Percentiles rank a stretch among this genome's conserved stretches.
phyloP scores from a whole-genome alignment of 2,888 invertebrate species.

The Liposcelis brunnea region DNA sequence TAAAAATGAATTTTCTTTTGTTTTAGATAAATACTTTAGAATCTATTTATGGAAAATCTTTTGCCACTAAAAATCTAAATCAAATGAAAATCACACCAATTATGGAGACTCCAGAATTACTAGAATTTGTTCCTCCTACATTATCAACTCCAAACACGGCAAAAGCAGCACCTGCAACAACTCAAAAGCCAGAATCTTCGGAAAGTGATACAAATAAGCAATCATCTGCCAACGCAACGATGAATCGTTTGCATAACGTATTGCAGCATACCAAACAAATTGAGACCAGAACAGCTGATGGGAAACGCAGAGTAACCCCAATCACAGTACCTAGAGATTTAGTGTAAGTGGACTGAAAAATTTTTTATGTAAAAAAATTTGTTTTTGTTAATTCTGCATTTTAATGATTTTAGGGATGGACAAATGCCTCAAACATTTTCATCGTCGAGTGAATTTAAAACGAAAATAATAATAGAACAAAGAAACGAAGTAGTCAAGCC shows the following conservation, averaged over 20 bases:
- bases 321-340: slow-evolving; percentile 73
- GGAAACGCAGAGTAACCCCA: slow-evolving; percentile 88
- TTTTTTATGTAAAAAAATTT: slow-evolving; percentile 12
- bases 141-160: slow-evolving; percentile 9
- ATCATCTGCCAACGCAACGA: too few relatives aligned
- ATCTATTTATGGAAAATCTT: slow-evolving; percentile 72
- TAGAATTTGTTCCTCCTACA: slow-evolving; percentile 21
- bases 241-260: too few relatives aligned
- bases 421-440: slow-evolving; percentile 4
- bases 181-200: too few relatives aligned
- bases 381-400: slow-evolving; percentile 9
- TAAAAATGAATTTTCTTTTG: background rate
- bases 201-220: too few relatives aligned
- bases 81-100: slow-evolving; percentile 29
- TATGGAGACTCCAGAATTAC: slow-evolving; percentile 46
- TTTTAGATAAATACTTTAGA: slow-evolving; percentile 60
- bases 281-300: slow-evolving; percentile 85
- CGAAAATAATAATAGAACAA: slow-evolving; percentile 7
- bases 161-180: background rate
- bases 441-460: slow-evolving; percentile 8
- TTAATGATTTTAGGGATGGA: slow-evolving; percentile 11
- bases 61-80: slow-evolving; percentile 33
- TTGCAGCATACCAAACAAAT: slow-evolving; percentile 65
- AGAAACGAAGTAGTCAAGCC: background rate
- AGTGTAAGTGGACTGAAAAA: slow-evolving; percentile 28